These are phyloP conservation scores for Cryptomyrus ogoouensis DNA, from an alignment of 2,113 vertebrate genomes.

Conservation along the genomic window DNA sequence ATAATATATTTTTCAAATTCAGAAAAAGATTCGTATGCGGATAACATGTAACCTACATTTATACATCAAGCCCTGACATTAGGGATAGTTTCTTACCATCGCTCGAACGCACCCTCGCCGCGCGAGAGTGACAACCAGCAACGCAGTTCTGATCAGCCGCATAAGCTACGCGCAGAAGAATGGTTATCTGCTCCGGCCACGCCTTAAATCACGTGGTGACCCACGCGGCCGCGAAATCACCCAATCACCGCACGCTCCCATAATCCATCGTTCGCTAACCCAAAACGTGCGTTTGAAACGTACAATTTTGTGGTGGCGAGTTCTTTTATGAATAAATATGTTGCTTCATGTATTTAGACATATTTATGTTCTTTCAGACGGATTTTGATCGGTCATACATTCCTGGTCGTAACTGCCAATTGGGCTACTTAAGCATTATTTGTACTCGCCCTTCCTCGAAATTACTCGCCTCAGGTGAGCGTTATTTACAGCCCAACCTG, in stretches of 20 bases:
- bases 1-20: background rate
- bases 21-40: background rate
- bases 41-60: background rate
- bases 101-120: conserved; percentile 32
- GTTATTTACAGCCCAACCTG: background rate
- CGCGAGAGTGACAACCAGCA: conserved; percentile 31
- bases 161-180: background rate
- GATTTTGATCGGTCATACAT: background rate
- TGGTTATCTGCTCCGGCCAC: background rate
- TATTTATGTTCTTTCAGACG: background rate
- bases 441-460: background rate
- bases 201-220: background rate
- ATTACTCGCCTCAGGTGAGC: background rate
- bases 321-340: background rate
- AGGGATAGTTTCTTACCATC: conserved; percentile 51
- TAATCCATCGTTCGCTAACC: background rate
- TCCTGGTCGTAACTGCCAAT: background rate
- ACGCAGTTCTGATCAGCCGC: conserved; percentile 10
- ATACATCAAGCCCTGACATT: background rate
- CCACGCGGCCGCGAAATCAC: background rate
- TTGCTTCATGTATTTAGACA: background rate
- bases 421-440: background rate
- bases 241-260: background rate
- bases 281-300: background rate
- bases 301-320: background rate